These are phyloP conservation scores for Bellardia bayeri DNA, from an alignment of 2,888 invertebrate genomes.

Conservation along the genomic window DNA sequence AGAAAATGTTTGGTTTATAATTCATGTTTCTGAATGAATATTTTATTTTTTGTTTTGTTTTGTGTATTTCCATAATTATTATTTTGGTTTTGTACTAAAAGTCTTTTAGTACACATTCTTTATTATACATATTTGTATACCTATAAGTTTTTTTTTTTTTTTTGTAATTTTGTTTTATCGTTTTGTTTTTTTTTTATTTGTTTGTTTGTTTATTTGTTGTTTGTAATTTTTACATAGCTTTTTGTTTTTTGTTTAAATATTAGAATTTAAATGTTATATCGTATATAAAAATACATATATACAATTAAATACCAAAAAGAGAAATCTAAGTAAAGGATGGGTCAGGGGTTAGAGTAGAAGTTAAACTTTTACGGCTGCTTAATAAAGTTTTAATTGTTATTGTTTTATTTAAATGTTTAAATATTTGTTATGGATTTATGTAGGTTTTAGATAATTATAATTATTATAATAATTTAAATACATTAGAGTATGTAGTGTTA, in stretches of 20 bases:
- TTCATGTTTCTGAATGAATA: conserved; percentile 28
- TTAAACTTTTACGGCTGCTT: conserved; percentile 18
- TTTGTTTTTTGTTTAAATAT: neutral
- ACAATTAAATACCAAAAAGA: conserved; percentile 63
- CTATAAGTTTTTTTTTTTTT: neutral
- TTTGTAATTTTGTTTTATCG: conserved; percentile 26
- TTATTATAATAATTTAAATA: conserved; percentile 68
- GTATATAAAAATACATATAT: conserved; percentile 69
- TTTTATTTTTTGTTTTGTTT: conserved; percentile 7
- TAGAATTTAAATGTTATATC: conserved; percentile 33
- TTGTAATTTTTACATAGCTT: neutral
- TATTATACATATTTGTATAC: neutral
- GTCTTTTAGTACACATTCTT: conserved; percentile 36
- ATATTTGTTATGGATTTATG: neutral
- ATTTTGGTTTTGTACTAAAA: conserved; percentile 49
- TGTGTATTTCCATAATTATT: conserved; percentile 11
- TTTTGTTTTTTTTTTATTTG: neutral
- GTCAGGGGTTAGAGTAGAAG: neutral
- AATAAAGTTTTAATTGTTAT: conserved; percentile 36
- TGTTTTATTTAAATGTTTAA: conserved; percentile 52
- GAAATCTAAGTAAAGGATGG: conserved; percentile 33
- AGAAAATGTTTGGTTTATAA: neutral
- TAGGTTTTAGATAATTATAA: conserved; percentile 31
- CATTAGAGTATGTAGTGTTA: conserved; percentile 11
- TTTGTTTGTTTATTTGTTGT: neutral